Evolutionary conservation across 2,797 vertebrate species (phyloP).

Genomic region (Alosa sapidissima): DNA sequence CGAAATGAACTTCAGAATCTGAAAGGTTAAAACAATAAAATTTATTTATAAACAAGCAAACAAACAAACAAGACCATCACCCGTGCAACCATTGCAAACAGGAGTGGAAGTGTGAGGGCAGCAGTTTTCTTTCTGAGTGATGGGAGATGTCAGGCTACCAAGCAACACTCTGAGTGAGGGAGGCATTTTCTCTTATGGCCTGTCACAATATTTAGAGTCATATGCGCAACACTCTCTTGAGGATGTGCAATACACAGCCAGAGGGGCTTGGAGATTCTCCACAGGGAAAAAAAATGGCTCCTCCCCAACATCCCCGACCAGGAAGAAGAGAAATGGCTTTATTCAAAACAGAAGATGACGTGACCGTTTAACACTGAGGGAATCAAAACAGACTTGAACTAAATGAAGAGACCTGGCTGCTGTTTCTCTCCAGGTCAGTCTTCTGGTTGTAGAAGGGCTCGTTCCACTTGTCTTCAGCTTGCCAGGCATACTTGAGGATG

Average conservation of each 20-base stretch:
- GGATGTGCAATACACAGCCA: neutral
- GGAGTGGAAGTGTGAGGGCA: conserved; percentile 1
- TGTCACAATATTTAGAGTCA: conserved; percentile 54
- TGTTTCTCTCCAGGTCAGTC: conserved; percentile 93
- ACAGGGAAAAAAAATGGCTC: neutral
- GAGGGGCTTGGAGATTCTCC: neutral
- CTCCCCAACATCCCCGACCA: neutral
- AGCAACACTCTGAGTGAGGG: conserved; percentile 36
- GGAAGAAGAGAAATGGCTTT: neutral
- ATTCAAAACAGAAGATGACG: neutral
- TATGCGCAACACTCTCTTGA: neutral
- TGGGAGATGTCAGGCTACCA: conserved; percentile 49
- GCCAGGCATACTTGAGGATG: conserved; percentile 96
- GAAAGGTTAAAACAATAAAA: conserved; percentile 34
- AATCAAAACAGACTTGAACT: neutral
- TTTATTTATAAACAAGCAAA: neutral
- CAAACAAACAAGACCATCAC: conserved; percentile 13
- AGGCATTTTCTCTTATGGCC: conserved; percentile 38
- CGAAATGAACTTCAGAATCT: conserved; percentile 97
- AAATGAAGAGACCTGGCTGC: conserved; percentile 82
- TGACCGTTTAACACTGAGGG: neutral
- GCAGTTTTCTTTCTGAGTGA: conserved; percentile 47
- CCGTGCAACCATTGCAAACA: neutral
- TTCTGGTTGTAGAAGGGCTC: conserved; percentile 96
- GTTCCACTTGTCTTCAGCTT: conserved; percentile 89